A percentile compares a stretch with the other conserved stretches of the same genome.
phyloP scores from a whole-genome alignment of 2,113 vertebrate genomes.

The Chrysemys picta region DNA sequence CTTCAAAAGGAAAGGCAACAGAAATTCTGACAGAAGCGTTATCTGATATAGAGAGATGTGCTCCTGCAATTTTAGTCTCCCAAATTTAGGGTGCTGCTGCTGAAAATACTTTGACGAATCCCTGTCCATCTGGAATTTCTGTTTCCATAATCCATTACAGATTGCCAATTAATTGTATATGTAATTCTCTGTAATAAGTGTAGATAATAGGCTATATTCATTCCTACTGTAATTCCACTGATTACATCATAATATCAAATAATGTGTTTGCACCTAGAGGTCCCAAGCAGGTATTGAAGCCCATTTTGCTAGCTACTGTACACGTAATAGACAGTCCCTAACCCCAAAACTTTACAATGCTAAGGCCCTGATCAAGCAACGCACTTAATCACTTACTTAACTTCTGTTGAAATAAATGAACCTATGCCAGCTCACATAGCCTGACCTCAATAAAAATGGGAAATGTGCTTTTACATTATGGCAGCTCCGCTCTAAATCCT shows the following conservation, averaged over 20 bases:
- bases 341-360: constrained; percentile 22
- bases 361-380: constrained; percentile 28
- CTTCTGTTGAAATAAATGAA: background rate
- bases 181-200: constrained; percentile 42
- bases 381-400: constrained; percentile 57
- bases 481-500: background rate
- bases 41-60: background rate
- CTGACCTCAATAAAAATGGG: constrained; percentile 56
- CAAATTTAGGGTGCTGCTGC: constrained; percentile 14
- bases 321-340: constrained; percentile 13
- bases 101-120: constrained; percentile 35
- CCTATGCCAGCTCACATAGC: constrained; percentile 43
- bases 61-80: background rate
- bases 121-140: constrained; percentile 29
- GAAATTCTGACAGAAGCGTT: constrained; percentile 22
- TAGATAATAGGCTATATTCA: constrained; percentile 47
- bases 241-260: constrained; percentile 53
- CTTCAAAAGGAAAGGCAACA: constrained; percentile 39
- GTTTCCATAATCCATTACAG: constrained; percentile 56
- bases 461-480: constrained; percentile 25
- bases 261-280: constrained; percentile 49
- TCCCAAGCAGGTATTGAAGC: constrained; percentile 11
- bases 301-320: constrained; percentile 23
- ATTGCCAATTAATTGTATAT: constrained; percentile 58
- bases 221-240: background rate